phyloP scores from a whole-genome alignment of 2,113 vertebrate genomes.

The Xyrauchen texanus region DNA sequence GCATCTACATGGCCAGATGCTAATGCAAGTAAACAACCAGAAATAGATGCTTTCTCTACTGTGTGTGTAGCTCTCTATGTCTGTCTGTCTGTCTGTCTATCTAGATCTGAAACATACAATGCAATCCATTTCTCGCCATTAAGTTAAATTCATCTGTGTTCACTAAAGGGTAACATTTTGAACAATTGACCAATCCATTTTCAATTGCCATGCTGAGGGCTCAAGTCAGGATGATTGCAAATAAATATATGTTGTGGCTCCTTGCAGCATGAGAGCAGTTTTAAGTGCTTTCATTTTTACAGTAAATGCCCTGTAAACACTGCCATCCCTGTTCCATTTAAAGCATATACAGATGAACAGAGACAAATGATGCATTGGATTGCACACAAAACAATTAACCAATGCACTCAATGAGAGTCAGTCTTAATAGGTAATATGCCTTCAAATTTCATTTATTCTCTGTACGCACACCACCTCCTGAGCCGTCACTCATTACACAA shows the following conservation, averaged over 20 bases:
- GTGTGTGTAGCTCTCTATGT: too few species aligned
- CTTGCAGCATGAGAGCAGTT: conserved; percentile 32
- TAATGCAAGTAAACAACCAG: conserved; percentile 18
- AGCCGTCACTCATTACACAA: background rate
- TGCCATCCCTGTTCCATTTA: conserved; percentile 67
- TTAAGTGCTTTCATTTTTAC: conserved; percentile 61
- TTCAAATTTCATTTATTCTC: conserved; percentile 25
- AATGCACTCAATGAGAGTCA: conserved; percentile 57
- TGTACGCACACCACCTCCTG: background rate
- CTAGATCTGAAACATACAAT: too few species aligned
- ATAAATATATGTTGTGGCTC: conserved; percentile 27
- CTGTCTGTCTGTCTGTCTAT: too few species aligned
- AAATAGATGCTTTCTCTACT: background rate
- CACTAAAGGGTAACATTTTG: conserved; percentile 52
- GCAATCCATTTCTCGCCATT: too few species aligned
- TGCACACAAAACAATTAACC: conserved; percentile 61
- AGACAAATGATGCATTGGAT: too few species aligned
- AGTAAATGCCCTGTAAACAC: conserved; percentile 60
- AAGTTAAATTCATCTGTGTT: conserved; percentile 11
- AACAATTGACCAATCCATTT: conserved; percentile 25
- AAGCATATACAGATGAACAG: conserved; percentile 48
- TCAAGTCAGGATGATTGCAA: conserved; percentile 25
- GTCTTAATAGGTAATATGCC: conserved; percentile 30
- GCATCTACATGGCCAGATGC: conserved; percentile 10
- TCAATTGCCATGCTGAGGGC: conserved; percentile 24